Evolutionary conservation across 1,140 invertebrate species (phyloP), one percentile per base, ranked within the genome.

Genomic region (Odontomachus brunneus): DNA sequence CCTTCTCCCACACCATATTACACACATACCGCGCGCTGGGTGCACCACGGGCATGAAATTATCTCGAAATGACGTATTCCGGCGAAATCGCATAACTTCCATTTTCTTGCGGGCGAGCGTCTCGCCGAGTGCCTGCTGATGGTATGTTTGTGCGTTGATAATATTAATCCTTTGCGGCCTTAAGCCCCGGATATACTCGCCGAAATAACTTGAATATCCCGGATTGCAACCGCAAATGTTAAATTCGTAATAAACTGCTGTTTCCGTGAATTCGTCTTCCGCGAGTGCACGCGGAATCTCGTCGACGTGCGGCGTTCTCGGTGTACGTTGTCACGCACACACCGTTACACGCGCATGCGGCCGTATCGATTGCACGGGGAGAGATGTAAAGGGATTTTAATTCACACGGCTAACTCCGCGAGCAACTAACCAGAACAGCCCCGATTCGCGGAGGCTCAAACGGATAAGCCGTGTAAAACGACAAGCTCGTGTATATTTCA

Each of bases 151-250:
- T 12, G 33, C 19, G 44, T 22, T 55, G 49, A 76, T 66, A 67
- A 67, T 67, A 69, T 78, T 67, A 78, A 78, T 69, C 7, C 29
- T 38, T 19, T 14, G 29, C 29, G 3, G 5, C 17, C 15, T 17
- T 53, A 53, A 51, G 9, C 24, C 11, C 17, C 3, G 33, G 15
- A 67, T 55, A 17, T 57, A 26, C 22, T 19, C 38, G 22, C 2
- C 51, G 24, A 69, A 78, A 57, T 69, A 78, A 78, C 7, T 66
- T 24, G 29, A 55, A 67, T 67, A 78, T 55, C 19, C 14, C 2
- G 11, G 48, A 66, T 53, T 76, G 65, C 38, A 17, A 53, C 17
- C 1, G 17, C 15, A 29, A 80, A 44, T 4, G 7, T 12, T 66
- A 17, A 12, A 9, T 78, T 78, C 7, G 38, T 67, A 74, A 62